Base-by-base conservation (phyloP, 2,888 invertebrate species). In the Nycteola revayana region DNA sequence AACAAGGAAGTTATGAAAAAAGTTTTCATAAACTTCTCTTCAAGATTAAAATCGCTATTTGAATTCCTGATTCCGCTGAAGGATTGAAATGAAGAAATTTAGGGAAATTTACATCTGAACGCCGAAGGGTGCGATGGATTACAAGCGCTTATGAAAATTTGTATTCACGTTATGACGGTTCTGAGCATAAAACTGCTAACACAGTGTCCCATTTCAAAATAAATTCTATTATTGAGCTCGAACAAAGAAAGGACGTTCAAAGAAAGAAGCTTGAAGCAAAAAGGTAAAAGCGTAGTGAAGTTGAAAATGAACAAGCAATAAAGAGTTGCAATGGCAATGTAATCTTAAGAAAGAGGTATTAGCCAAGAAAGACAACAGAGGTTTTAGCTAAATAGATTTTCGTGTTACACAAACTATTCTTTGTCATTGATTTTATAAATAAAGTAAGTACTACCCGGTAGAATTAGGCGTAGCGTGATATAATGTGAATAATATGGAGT, bases 101-200 rank as follows among this genome's bases (percentile, higher is more conserved):
- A 36, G 27, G 32, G 25, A 44, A 72, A 69, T 74, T 72, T 63
- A 65, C 68, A 74, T 71, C 66, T 64, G 54, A 65, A 64, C 54
- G 54, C 45, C 40, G 40, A 54, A 42, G 52, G 58, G 64, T 51
- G 58, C 42, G 40, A 33, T 32, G 61, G 59, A 64, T 67, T 66
- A 71, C 63, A 66, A 48, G 49, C 53, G 63, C 56, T 69, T 68
- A 66, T 60, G 68, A 66, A 67, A 65, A 70, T 66, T 67, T 66
- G 55, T 70, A 54, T 59, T 62, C 55, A 43, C 37, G 42, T 64
- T 57, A 63, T 32, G 33, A 30, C 29, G 28, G 27, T 29, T n/a
- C 10, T 21, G 21, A 52, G 46, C 51, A 52, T 40, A 55, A 56
- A 57, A 59, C 32, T 44, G 39, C 28, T 44, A 40, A 41, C 35